Evolutionary conservation across 2,797 vertebrate species (phyloP).

Genomic region (Anniella stebbinsi): DNA sequence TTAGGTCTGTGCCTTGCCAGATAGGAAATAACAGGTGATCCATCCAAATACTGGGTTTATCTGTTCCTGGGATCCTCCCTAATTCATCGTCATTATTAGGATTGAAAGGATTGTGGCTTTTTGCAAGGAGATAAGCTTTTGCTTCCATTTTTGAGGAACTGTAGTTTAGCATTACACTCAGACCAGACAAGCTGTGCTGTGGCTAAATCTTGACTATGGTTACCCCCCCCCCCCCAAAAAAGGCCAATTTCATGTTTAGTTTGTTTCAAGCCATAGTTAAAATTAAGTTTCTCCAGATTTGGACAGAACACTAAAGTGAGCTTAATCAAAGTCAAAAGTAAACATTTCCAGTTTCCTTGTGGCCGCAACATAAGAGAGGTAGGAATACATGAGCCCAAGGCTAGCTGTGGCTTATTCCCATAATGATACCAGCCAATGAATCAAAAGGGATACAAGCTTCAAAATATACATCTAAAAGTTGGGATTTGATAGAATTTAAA

Average conservation of each 20-base stretch:
- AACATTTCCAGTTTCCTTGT: background rate
- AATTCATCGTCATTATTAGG: background rate
- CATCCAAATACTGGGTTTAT: background rate
- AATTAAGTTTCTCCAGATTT: background rate
- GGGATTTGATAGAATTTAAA: background rate
- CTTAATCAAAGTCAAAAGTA: background rate
- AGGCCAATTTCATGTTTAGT: background rate
- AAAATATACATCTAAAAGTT: background rate
- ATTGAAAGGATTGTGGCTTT: background rate
- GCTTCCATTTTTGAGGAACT: background rate
- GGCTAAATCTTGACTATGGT: background rate
- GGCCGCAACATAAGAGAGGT: background rate
- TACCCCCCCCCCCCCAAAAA: too few relatives aligned
- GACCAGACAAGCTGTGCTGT: background rate
- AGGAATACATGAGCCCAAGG: background rate
- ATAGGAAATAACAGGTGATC: background rate
- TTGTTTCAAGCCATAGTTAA: too few relatives aligned
- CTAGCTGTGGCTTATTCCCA: background rate
- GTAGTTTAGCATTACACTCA: background rate
- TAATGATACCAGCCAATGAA: background rate
- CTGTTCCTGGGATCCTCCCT: background rate
- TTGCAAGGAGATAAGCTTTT: background rate
- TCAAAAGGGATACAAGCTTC: background rate
- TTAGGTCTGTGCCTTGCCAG: background rate
- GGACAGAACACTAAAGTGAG: background rate